phyloP scores from a whole-genome alignment of 2,113 vertebrate species.

The Bufo gargarizans region DNA sequence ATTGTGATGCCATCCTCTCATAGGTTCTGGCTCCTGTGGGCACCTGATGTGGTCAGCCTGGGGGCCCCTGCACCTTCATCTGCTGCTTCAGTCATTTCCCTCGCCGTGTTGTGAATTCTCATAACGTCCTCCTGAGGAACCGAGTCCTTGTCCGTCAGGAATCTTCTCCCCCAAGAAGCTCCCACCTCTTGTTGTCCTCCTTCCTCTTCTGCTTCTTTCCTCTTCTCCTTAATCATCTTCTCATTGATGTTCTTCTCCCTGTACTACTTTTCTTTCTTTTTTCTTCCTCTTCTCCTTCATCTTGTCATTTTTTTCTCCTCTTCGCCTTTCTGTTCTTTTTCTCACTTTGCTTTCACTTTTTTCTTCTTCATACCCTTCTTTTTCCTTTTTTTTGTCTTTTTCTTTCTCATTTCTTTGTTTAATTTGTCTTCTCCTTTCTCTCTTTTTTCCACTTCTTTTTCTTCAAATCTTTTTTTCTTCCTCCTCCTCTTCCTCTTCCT shows the following conservation, averaged over 20 bases:
- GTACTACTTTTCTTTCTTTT: background rate
- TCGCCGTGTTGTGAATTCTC: too few species aligned
- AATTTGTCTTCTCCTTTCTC: background rate
- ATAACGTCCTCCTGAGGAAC: background rate
- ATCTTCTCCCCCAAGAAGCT: too few species aligned
- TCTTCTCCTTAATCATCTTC: background rate
- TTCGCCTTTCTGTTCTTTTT: too few species aligned
- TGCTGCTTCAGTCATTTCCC: background rate
- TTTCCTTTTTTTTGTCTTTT: too few species aligned
- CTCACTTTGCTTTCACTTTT: too few species aligned
- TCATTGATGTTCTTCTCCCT: too few species aligned
- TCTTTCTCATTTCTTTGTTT: too few species aligned
- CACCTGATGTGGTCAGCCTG: background rate
- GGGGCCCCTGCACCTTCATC: too few species aligned
- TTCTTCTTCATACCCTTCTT: background rate
- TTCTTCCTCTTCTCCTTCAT: background rate
- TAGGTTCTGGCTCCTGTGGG: background rate
- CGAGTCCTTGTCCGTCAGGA: background rate
- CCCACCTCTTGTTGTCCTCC: background rate
- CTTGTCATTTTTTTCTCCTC: background rate
- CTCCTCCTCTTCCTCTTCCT: background rate
- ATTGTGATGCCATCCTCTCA: background rate
- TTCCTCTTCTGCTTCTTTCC: background rate
- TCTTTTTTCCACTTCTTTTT: too few species aligned
- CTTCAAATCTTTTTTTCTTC: accelerated